phyloP scores from a whole-genome alignment of 2,113 vertebrate genomes.

The Lepisosteus oculatus region DNA sequence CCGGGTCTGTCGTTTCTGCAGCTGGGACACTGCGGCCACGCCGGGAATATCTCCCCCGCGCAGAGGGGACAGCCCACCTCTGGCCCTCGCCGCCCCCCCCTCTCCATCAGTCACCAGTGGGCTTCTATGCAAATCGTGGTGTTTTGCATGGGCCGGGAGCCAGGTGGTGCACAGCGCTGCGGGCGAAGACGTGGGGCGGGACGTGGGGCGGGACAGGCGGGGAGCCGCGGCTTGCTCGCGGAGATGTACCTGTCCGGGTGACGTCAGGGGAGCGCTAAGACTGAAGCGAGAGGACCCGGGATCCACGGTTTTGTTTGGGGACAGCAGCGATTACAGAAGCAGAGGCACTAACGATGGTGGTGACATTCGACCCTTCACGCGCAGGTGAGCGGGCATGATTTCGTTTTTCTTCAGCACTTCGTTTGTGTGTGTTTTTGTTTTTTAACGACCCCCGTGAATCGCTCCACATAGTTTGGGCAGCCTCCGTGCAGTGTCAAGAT shows the following conservation, averaged over 20 bases:
- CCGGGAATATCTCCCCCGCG: too few relatives aligned
- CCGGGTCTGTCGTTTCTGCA: too few relatives aligned
- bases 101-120: background rate
- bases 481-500: too few relatives aligned
- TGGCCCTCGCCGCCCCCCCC: background rate
- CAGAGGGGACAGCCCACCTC: too few relatives aligned
- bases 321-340: too few relatives aligned
- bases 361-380: background rate
- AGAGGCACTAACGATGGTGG: background rate
- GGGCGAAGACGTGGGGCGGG: background rate
- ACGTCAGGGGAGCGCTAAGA: too few relatives aligned
- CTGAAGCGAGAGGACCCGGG: too few relatives aligned
- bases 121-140: slow-evolving; percentile 16
- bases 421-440: background rate
- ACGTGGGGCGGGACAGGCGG: background rate
- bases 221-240: too few relatives aligned
- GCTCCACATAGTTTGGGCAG: background rate
- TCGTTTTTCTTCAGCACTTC: background rate
- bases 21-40: too few relatives aligned
- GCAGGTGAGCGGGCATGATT: background rate
- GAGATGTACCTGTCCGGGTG: too few relatives aligned
- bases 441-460: background rate
- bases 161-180: slow-evolving; percentile 1
- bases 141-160: slow-evolving; percentile 15
- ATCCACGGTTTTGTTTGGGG: too few relatives aligned